phyloP scores from a whole-genome alignment of 2,797 vertebrate genomes.

The Hypotaenidia philippensis region DNA sequence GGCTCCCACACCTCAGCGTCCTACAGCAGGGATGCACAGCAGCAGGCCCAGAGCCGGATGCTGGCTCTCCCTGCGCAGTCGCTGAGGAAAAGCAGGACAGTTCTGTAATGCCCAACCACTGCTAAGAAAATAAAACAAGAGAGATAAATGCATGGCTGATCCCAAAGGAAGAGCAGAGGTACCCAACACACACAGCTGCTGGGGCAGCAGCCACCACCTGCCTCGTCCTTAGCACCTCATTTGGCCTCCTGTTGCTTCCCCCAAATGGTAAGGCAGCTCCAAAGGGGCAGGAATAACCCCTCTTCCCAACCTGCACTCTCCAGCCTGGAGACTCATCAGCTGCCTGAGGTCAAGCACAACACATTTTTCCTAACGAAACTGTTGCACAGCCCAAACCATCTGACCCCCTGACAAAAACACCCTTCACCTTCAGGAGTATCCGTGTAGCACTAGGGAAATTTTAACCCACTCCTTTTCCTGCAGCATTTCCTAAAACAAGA shows the following conservation, averaged over 20 bases:
- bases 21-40: background rate
- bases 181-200: background rate
- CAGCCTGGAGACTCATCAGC: background rate
- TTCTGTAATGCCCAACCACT: background rate
- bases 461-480: background rate
- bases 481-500: background rate
- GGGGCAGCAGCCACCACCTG: background rate
- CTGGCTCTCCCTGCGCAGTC: background rate
- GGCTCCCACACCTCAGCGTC: fast-evolving
- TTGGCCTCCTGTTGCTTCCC: too few species aligned
- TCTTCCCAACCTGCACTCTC: background rate
- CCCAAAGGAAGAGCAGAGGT: background rate
- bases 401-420: too few species aligned
- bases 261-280: too few species aligned
- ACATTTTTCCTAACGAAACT: background rate
- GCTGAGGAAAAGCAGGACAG: background rate
- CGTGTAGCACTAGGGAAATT: background rate
- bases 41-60: background rate
- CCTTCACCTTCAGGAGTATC: background rate
- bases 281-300: too few species aligned
- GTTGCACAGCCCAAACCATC: background rate
- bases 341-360: fast-evolving
- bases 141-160: background rate
- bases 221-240: background rate
- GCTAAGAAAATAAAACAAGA: too few species aligned